These are phyloP conservation scores for Petrocephalus microphthalmus DNA, from an alignment of 2,113 vertebrate genomes.

Conservation along the genomic window DNA sequence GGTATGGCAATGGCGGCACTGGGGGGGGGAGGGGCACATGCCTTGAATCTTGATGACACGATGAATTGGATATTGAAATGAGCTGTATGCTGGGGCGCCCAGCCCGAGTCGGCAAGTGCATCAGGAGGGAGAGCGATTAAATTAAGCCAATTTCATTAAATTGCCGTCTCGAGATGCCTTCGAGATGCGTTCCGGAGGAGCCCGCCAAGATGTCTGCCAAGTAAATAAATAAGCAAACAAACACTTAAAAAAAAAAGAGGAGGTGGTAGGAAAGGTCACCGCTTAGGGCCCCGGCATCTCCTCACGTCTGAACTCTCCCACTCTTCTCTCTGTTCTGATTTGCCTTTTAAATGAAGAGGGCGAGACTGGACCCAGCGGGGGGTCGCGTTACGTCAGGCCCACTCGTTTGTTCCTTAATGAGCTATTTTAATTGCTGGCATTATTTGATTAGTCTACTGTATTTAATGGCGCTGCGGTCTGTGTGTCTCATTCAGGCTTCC, in stretches of 20 bases:
- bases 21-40: neutral
- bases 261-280: neutral
- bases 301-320: neutral
- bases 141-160: constrained; percentile 5
- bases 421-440: constrained; percentile 31
- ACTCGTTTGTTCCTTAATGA: constrained; percentile 25
- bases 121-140: neutral
- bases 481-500: neutral
- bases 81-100: neutral
- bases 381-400: constrained; percentile 11
- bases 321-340: neutral
- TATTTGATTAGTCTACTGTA: constrained; percentile 25
- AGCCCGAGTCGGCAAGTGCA: neutral
- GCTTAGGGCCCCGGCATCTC: neutral
- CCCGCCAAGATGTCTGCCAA: neutral
- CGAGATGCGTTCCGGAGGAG: neutral
- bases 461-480: constrained; percentile 17
- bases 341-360: constrained; percentile 21
- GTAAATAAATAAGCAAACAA: constrained; percentile 5
- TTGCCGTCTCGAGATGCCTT: neutral
- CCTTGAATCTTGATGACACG: constrained; percentile 12
- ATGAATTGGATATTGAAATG: constrained; percentile 20
- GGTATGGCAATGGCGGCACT: neutral
- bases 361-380: constrained; percentile 23
- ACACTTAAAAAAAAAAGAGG: neutral